A percentile compares a stretch with the other conserved stretches of the same genome.
Evolutionary conservation across 2,888 invertebrate species (phyloP).

Genomic region (Dynastes tityus): DNA sequence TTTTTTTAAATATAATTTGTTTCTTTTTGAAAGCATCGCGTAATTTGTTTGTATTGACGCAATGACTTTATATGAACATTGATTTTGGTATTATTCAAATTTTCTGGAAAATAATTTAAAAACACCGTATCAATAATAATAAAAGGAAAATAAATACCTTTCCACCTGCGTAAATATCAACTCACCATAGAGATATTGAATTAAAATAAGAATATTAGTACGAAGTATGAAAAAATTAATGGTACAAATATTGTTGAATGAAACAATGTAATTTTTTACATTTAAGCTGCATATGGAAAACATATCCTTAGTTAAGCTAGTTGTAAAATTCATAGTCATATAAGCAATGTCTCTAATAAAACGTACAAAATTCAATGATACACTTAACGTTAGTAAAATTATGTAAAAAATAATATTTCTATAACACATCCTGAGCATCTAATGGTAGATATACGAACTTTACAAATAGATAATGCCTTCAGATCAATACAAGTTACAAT

Average conservation of each 20-base stretch:
- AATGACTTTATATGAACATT: too few relatives aligned
- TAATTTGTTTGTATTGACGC: background rate
- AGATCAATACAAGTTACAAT: conserved; percentile 18
- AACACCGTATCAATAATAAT: background rate
- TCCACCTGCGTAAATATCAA: background rate
- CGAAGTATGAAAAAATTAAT: background rate
- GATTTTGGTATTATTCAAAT: too few relatives aligned
- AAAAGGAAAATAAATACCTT: background rate
- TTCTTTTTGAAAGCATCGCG: conserved; percentile 14
- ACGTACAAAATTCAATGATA: background rate
- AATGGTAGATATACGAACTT: conserved; percentile 31
- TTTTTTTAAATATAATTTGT: conserved; percentile 17
- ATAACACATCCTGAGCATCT: conserved; percentile 37
- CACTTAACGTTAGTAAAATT: conserved; percentile 2
- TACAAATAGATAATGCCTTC: conserved; percentile 28
- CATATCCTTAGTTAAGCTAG: background rate
- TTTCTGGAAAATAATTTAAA: too few relatives aligned
- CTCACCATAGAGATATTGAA: conserved; percentile 5
- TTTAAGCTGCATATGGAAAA: too few relatives aligned
- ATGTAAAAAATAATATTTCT: conserved; percentile 16
- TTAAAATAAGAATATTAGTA: conserved; percentile 2
- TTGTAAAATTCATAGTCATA: background rate
- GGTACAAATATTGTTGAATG: background rate
- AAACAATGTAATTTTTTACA: too few relatives aligned
- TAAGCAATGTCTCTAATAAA: background rate